Conservation (phyloP, 1,140 invertebrate genomes). For the Hetaerina americana region DNA sequence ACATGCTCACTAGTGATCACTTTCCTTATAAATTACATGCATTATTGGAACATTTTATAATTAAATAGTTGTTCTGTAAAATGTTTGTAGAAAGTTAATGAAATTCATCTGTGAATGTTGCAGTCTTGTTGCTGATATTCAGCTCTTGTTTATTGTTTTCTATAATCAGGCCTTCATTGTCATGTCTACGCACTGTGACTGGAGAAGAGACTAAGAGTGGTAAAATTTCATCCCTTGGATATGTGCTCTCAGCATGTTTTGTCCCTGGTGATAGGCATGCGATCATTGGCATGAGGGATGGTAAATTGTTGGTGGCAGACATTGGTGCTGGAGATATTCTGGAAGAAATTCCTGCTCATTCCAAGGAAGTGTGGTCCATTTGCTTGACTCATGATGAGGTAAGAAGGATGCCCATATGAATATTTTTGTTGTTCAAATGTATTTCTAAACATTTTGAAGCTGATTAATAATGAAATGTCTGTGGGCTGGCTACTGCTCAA, state of each 20-base stretch:
- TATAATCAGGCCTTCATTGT: slow-evolving; percentile 47
- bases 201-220: slow-evolving; percentile 19
- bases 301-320: slow-evolving; percentile 76
- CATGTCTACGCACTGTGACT: slow-evolving; percentile 68
- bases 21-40: no score
- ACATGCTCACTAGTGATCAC: no score
- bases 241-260: slow-evolving; percentile 63
- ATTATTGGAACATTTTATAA: no score
- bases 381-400: slow-evolving; percentile 61
- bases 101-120: no score
- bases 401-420: no score
- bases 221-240: slow-evolving; percentile 27
- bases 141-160: slow-evolving; percentile 6
- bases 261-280: slow-evolving; percentile 85
- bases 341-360: slow-evolving; percentile 67
- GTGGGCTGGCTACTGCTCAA: no score
- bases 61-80: no score
- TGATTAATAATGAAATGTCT: no score
- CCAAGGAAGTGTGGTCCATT: slow-evolving; percentile 62
- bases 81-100: no score
- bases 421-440: neutral
- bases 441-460: no score
- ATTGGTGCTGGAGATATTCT: slow-evolving; percentile 64
- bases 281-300: slow-evolving; percentile 76
- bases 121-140: no score